Conservation (phyloP, 2,888 invertebrate genomes). For the Cantharis nigra region DNA sequence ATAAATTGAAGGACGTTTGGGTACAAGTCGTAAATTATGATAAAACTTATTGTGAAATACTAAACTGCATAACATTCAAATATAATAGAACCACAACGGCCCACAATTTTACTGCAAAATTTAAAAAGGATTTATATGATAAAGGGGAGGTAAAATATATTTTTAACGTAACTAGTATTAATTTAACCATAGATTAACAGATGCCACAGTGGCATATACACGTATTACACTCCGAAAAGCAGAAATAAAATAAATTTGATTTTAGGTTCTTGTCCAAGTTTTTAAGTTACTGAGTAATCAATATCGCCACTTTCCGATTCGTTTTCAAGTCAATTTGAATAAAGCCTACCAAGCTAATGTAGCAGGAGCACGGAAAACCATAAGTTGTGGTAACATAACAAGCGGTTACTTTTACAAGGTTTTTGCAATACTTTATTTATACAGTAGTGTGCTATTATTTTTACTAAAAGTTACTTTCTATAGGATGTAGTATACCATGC, state of each 20-base stretch:
- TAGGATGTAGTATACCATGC: not conserved
- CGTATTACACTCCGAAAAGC: too few relatives aligned
- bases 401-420: not conserved
- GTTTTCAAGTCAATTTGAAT: not conserved
- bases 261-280: not conserved
- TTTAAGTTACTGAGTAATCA: not conserved
- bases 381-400: not conserved
- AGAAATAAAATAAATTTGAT: not conserved
- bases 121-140: not conserved
- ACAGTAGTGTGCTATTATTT: not conserved
- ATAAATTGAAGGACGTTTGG: not conserved
- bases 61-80: not conserved
- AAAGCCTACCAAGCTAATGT: not conserved
- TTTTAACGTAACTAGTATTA: too few relatives aligned
- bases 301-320: not conserved
- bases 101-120: not conserved
- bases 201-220: too few relatives aligned
- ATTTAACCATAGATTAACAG: too few relatives aligned
- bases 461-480: not conserved
- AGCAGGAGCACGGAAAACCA: not conserved
- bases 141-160: not conserved
- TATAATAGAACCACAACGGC: not conserved
- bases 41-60: not conserved
- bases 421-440: not conserved
- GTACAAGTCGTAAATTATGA: not conserved